A percentile compares a stretch with the other conserved stretches of the same genome.
These are phyloP conservation scores for Sphinx pinastri DNA, from an alignment of 2,888 invertebrate genomes.

Conservation along the genomic window DNA sequence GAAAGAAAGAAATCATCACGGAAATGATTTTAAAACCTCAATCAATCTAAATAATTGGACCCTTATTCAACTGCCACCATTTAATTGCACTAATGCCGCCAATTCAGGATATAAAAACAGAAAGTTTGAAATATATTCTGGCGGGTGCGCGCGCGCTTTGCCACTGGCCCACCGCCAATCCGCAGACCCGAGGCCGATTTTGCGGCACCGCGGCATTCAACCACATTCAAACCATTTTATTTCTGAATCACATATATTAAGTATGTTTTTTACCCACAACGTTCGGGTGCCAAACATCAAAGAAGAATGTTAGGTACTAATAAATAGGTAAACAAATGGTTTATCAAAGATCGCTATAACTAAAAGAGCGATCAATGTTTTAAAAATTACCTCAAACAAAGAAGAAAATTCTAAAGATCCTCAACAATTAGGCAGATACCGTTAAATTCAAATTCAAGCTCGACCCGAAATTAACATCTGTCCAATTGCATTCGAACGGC, in stretches of 20 bases:
- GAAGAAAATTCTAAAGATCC: slow-evolving; percentile 34
- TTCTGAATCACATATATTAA: slow-evolving; percentile 43
- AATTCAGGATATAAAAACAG: background rate
- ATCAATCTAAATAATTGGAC: no score
- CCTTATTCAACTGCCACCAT: background rate
- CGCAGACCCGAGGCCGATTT: slow-evolving; percentile 62
- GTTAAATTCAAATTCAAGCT: slow-evolving; percentile 15
- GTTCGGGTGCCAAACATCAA: slow-evolving; percentile 24
- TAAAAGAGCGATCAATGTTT: no score
- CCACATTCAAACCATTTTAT: slow-evolving; percentile 72
- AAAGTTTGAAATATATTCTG: slow-evolving; percentile 34
- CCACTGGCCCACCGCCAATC: slow-evolving; percentile 69
- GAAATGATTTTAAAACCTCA: no score
- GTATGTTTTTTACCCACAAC: slow-evolving; percentile 22
- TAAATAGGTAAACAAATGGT: background rate
- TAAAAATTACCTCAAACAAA: slow-evolving; percentile 23
- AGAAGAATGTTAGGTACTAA: background rate
- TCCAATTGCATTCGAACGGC: slow-evolving; percentile 36
- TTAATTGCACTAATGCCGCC: slow-evolving; percentile 1
- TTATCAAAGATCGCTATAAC: background rate
- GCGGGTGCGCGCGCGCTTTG: slow-evolving; percentile 60
- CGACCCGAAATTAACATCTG: slow-evolving; percentile 44
- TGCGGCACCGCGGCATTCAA: slow-evolving; percentile 72
- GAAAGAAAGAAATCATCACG: no score
- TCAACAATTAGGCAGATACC: background rate